These are phyloP conservation scores for Melipona beecheii DNA, from an alignment of 2,888 invertebrate genomes.

Conservation along the genomic window DNA sequence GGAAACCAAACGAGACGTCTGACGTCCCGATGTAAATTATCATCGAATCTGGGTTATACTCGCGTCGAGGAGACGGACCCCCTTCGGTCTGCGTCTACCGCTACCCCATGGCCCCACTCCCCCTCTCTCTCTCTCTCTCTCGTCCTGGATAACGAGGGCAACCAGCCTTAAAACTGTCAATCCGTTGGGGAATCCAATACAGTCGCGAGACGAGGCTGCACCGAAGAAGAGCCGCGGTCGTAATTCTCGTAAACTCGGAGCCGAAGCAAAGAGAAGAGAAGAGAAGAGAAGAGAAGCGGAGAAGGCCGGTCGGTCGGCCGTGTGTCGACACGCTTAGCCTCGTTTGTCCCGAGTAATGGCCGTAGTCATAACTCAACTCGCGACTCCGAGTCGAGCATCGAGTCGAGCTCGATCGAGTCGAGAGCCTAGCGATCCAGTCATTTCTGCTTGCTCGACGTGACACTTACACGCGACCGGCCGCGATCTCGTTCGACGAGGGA, in stretches of 20 bases:
- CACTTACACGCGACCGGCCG: slow-evolving; percentile 33
- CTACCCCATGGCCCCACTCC: too few species aligned
- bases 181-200: slow-evolving; percentile 57
- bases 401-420: slow-evolving; percentile 48
- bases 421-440: slow-evolving; percentile 21
- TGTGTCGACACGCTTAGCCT: slow-evolving; percentile 81
- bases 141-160: slow-evolving; percentile 54
- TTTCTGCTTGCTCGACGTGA: slow-evolving; percentile 44
- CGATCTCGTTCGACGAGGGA: slow-evolving; percentile 7
- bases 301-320: slow-evolving; percentile 45
- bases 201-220: slow-evolving; percentile 34
- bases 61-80: not conserved
- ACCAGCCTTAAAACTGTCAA: slow-evolving; percentile 71
- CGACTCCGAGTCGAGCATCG: slow-evolving; percentile 41
- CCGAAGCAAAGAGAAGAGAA: too few species aligned
- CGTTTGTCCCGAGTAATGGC: slow-evolving; percentile 79
- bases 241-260: slow-evolving; percentile 62
- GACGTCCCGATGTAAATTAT: slow-evolving; percentile 27
- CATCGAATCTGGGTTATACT: slow-evolving; percentile 33
- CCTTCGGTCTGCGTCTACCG: not conserved
- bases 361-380: slow-evolving; percentile 76
- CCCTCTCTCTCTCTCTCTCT: too few species aligned
- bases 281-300: too few species aligned
- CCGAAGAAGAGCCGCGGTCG: slow-evolving; percentile 38
- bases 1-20: slow-evolving; percentile 25